Evolutionary conservation across 1,140 invertebrate species (phyloP).

Genomic region (Lepidurus arcticus): DNA sequence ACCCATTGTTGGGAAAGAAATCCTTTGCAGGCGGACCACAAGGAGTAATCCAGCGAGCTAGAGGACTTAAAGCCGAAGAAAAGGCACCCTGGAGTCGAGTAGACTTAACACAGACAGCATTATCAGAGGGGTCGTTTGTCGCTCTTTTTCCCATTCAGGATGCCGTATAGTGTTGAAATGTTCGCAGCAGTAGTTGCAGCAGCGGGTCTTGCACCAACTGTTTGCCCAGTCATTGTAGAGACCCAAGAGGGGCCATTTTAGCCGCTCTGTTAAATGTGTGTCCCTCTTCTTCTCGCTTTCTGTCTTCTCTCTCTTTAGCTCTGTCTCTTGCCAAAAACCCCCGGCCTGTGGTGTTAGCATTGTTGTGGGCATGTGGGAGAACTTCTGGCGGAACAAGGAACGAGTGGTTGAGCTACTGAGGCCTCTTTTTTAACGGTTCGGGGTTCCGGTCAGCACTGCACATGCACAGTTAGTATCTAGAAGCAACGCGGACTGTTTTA

Average conservation of each 20-base stretch:
- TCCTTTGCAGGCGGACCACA: background rate
- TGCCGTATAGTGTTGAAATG: background rate
- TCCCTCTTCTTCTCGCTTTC: no score
- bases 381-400: background rate
- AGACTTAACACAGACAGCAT: background rate
- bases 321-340: background rate
- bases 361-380: background rate
- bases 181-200: background rate
- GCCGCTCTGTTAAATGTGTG: no score
- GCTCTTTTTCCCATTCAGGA: background rate
- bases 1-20: background rate
- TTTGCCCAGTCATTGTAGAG: background rate
- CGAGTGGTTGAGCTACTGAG: background rate
- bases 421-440: background rate
- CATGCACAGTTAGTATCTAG: background rate
- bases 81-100: background rate
- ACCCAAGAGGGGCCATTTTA: background rate
- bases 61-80: background rate
- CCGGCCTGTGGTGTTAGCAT: background rate
- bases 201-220: background rate
- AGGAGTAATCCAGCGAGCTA: background rate
- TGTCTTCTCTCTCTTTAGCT: no score
- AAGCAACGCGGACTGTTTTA: background rate
- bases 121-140: background rate
- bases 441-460: background rate